Conservation (phyloP, 2,888 invertebrate species). For the Entomobrya proxima region DNA sequence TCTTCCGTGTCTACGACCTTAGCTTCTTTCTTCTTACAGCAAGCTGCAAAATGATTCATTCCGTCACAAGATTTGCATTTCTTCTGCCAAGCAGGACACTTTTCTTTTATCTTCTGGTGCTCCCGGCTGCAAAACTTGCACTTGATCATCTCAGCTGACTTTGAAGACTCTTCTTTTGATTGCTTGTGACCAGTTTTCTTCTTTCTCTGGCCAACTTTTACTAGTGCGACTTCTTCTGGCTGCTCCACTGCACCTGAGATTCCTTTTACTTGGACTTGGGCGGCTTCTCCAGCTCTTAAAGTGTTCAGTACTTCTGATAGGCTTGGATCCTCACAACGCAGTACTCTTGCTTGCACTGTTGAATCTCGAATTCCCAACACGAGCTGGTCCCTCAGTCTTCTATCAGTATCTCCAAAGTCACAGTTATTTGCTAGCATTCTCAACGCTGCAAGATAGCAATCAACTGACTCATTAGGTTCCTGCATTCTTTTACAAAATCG, state of each 20-base stretch:
- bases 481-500: slow-evolving; percentile 29
- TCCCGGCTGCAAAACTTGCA: slow-evolving; percentile 24
- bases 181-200: background rate
- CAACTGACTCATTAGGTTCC: slow-evolving; percentile 28
- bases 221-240: background rate
- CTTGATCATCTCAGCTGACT: background rate
- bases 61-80: slow-evolving; percentile 33
- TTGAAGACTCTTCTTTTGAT: background rate
- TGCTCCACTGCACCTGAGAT: background rate
- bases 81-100: slow-evolving; percentile 48
- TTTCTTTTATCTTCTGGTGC: slow-evolving; percentile 1
- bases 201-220: background rate
- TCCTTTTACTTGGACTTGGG: no score
- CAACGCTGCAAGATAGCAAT: slow-evolving; percentile 38
- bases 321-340: slow-evolving; percentile 26
- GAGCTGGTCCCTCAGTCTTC: slow-evolving; percentile 44
- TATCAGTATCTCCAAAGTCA: slow-evolving; percentile 28
- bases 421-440: slow-evolving; percentile 24
- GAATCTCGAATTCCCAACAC: slow-evolving; percentile 36
- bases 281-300: slow-evolving; percentile 24
- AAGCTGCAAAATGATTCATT: slow-evolving; percentile 14
- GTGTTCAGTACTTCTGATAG: slow-evolving; percentile 11
- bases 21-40: background rate
- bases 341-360: no score
- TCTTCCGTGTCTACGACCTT: background rate